Evolutionary conservation across 2,888 invertebrate species (phyloP).

Genomic region (Apamea sordens): DNA sequence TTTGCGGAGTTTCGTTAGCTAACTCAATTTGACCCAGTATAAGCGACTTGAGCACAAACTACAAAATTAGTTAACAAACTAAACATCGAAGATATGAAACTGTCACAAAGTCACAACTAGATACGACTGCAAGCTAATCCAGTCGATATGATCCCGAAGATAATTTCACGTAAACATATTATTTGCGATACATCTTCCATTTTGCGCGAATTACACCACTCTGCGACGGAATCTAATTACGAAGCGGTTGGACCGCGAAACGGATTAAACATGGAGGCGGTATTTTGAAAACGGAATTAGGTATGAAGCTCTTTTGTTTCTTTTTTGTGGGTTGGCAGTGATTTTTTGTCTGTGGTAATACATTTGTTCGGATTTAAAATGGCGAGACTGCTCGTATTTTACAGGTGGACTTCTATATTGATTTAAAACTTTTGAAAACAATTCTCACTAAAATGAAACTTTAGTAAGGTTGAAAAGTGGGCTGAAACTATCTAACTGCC

Average conservation of each 20-base stretch:
- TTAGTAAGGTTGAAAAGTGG: neutral
- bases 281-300: constrained; percentile 51
- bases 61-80: constrained; percentile 48
- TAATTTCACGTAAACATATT: constrained; percentile 84
- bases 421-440: neutral
- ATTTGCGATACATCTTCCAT: constrained; percentile 82
- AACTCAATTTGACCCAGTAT: neutral
- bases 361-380: neutral
- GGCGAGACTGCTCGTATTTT: neutral
- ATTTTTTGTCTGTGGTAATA: constrained; percentile 36
- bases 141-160: constrained; percentile 71
- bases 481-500: neutral
- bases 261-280: constrained; percentile 69
- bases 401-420: neutral
- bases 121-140: constrained; percentile 51
- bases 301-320: constrained; percentile 24
- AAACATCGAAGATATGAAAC: constrained; percentile 19
- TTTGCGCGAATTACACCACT: constrained; percentile 89
- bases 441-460: neutral
- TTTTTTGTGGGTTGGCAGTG: constrained; percentile 32
- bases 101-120: constrained; percentile 42
- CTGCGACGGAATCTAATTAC: constrained; percentile 86
- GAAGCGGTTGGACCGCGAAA: constrained; percentile 67
- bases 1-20: too few species aligned
- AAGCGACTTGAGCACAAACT: constrained; percentile 12